Evolutionary conservation across 2,888 invertebrate species (phyloP), one percentile per base, ranked within the genome.

Genomic region (Nephrotoma appendiculata): DNA sequence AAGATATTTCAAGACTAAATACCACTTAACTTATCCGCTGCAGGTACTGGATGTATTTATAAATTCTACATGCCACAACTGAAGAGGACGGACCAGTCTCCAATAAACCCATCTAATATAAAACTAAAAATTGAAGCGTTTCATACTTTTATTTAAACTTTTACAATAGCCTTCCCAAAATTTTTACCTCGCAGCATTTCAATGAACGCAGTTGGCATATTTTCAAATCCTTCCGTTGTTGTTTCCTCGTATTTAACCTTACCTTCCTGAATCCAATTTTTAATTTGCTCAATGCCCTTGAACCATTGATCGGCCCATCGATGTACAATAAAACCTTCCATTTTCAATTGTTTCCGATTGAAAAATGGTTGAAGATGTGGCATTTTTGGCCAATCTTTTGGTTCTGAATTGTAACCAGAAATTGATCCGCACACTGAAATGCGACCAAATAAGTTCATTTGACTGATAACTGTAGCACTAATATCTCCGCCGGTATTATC

Each of bases 401-500:
- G 9, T 6, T 93, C 92, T 86, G 92, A 92, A 89, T 95, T 95
- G 89, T 95, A 95, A 4, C 92, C 90, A 0, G 94, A 93, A 88
- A 95, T 95, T 1, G 94, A 92, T 15, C 95, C 95, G 89, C 95
- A 95, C 2, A 94, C 93, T 0, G 95, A 92, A 12, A 95, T 91
- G 87, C 95, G 91, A 0, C 95, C 95, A 88, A 90, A 92, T 41
- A 88, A 87, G 87, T 93, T 95, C 95, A 95, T 95, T 88, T 93
- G 93, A 41, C 92, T 91, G 3, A 95, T 90, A 1, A 95, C 92
- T 1, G 90, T 91, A 87, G 93, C 93, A 83, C 94, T 94, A 6
- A 95, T 92, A 88, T 94, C 93, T 1, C 95, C 87, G 41, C 95
- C 96, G 86, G 95, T 96, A 90, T 96, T 96, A 90, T 96, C 96